phyloP scores from a whole-genome alignment of 2,888 invertebrate genomes.

The Caenorhabditis sp. region DNA sequence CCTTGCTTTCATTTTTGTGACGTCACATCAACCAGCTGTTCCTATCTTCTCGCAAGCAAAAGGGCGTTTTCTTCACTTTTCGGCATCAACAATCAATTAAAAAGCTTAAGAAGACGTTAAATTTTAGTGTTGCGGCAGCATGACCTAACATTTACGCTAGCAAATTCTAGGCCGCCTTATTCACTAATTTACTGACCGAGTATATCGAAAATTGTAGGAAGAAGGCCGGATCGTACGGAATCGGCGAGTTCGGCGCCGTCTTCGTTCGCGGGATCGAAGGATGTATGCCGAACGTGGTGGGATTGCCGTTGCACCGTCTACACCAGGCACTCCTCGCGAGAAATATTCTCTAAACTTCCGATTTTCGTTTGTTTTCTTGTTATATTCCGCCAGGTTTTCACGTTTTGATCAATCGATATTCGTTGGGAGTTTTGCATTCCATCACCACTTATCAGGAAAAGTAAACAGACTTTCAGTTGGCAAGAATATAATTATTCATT shows the following conservation, averaged over 20 bases:
- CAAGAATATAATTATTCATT: background rate
- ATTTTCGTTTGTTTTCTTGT: background rate
- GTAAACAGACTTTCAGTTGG: background rate
- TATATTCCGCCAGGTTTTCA: conserved; percentile 7
- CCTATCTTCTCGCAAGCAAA: background rate
- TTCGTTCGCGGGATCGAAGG: conserved; percentile 87
- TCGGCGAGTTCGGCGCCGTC: conserved; percentile 89
- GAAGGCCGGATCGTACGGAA: conserved; percentile 91
- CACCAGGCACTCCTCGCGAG: conserved; percentile 41
- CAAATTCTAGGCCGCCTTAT: background rate
- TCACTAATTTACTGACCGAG: conserved; percentile 17
- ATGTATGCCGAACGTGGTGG: conserved; percentile 91
- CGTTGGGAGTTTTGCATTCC: background rate
- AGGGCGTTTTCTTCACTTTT: background rate
- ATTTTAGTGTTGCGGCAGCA: background rate
- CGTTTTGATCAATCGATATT: conserved; percentile 17
- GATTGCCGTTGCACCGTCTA: conserved; percentile 84
- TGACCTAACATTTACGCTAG: background rate
- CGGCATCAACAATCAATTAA: background rate
- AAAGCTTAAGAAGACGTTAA: background rate
- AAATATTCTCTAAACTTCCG: conserved; percentile 36
- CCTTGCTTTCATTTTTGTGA: background rate
- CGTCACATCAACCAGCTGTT: background rate
- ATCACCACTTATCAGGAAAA: background rate
- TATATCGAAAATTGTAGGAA: conserved; percentile 79